Conservation (phyloP, 37 sponge, comb jelly and placozoan genomes). For the Hexactinellida sp. region DNA sequence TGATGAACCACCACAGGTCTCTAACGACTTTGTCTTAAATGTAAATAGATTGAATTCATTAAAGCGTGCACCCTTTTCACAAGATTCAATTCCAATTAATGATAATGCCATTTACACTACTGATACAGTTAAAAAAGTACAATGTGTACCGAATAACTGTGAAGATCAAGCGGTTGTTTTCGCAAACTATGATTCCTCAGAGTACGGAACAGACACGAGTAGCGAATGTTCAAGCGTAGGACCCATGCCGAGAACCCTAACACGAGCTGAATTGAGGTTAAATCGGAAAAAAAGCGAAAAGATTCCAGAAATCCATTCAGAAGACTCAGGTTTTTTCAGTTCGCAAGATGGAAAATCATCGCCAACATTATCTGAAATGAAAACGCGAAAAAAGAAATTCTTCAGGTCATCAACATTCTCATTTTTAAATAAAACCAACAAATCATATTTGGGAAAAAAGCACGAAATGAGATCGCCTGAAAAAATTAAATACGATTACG, state of each 20-base stretch:
- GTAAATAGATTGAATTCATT: background rate
- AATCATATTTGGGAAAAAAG: background rate
- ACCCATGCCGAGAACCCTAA: background rate
- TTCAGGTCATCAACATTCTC: background rate
- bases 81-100: background rate
- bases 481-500: background rate
- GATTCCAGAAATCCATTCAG: background rate
- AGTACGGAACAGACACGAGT: background rate
- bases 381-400: background rate
- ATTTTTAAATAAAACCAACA: background rate
- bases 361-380: background rate
- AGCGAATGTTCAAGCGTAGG: background rate
- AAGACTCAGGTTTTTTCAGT: constrained; percentile 5
- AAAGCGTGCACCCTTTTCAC: background rate
- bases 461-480: background rate
- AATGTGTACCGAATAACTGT: background rate
- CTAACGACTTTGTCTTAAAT: background rate
- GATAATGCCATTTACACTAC: background rate
- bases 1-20: background rate
- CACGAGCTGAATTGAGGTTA: background rate
- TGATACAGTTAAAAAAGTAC: background rate
- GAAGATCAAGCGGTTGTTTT: background rate
- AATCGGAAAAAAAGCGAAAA: background rate
- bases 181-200: background rate
- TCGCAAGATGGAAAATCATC: background rate